Conservation (phyloP, 2,797 vertebrate species). For the Sebastes oblongus region DNA sequence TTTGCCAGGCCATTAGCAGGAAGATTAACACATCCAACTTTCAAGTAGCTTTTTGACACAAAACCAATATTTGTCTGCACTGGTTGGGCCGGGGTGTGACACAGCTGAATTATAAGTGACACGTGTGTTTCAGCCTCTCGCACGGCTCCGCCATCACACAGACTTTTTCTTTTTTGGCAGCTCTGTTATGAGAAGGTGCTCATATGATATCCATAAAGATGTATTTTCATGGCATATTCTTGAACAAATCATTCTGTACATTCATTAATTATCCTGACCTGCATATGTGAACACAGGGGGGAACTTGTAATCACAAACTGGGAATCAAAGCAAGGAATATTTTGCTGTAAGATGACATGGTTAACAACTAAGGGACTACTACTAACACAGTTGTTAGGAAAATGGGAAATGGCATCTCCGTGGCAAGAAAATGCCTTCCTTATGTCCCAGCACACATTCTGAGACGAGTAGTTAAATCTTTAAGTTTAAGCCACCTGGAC, state of each 20-base stretch:
- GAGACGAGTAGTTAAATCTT: too few relatives aligned
- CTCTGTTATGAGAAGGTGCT: not conserved
- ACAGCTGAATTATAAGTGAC: slow-evolving; percentile 70
- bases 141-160: slow-evolving; percentile 8
- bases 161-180: slow-evolving; percentile 11
- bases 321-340: not conserved
- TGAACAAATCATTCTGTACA: not conserved
- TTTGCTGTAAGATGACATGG: not conserved
- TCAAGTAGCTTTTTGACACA: slow-evolving; percentile 84
- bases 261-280: slow-evolving; percentile 36
- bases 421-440: too few relatives aligned
- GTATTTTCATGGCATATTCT: not conserved
- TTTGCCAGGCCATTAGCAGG: slow-evolving; percentile 78
- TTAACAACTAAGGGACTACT: not conserved
- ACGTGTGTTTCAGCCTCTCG: slow-evolving; percentile 30
- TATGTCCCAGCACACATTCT: too few relatives aligned
- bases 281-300: slow-evolving; percentile 3
- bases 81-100: slow-evolving; percentile 48
- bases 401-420: too few relatives aligned
- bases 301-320: slow-evolving; percentile 4
- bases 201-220: slow-evolving; percentile 2
- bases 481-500: too few relatives aligned
- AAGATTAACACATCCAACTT: slow-evolving; percentile 85
- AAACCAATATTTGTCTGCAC: slow-evolving; percentile 83
- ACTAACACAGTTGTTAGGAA: not conserved